Conservation (phyloP, 2,888 invertebrate species). For the Euplagia quadripunctaria region DNA sequence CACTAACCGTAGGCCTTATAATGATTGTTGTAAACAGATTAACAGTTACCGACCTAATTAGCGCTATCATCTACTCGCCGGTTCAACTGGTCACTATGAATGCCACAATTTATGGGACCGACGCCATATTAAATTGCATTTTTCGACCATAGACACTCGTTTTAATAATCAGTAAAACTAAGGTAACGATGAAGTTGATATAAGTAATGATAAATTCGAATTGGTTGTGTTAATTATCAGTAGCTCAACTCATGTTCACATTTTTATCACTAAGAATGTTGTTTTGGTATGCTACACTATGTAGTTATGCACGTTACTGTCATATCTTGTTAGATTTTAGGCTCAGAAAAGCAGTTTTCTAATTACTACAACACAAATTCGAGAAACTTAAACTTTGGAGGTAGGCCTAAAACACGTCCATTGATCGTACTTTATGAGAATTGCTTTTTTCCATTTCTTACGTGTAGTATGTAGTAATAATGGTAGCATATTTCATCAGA, state of each 20-base stretch:
- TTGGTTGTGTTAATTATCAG: slow-evolving; percentile 21
- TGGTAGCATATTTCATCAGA: too few species aligned
- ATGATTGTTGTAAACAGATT: slow-evolving; percentile 38
- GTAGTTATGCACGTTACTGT: not conserved
- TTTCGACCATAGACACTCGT: slow-evolving; percentile 12
- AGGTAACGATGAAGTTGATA: slow-evolving; percentile 9
- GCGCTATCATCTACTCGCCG: slow-evolving; percentile 28
- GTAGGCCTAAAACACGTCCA: not conserved
- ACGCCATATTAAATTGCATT: slow-evolving; percentile 20
- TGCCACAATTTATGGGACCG: slow-evolving; percentile 21
- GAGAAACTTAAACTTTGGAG: not conserved
- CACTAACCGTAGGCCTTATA: slow-evolving; percentile 28
- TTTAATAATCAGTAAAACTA: slow-evolving; percentile 15
- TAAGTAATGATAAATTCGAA: slow-evolving; percentile 17
- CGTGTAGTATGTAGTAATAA: not conserved
- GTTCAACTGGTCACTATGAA: slow-evolving; percentile 17
- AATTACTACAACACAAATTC: not conserved
- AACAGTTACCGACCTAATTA: slow-evolving; percentile 46
- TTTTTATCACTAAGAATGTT: slow-evolving; percentile 9
- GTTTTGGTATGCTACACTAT: not conserved
- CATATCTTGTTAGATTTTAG: not conserved
- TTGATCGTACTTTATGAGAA: not conserved
- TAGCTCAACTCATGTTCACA: slow-evolving; percentile 15
- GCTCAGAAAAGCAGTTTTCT: not conserved
- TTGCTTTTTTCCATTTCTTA: not conserved